These are phyloP conservation scores for Ctenosaura bakeri DNA, from an alignment of 2,797 vertebrate species.

Conservation along the genomic window DNA sequence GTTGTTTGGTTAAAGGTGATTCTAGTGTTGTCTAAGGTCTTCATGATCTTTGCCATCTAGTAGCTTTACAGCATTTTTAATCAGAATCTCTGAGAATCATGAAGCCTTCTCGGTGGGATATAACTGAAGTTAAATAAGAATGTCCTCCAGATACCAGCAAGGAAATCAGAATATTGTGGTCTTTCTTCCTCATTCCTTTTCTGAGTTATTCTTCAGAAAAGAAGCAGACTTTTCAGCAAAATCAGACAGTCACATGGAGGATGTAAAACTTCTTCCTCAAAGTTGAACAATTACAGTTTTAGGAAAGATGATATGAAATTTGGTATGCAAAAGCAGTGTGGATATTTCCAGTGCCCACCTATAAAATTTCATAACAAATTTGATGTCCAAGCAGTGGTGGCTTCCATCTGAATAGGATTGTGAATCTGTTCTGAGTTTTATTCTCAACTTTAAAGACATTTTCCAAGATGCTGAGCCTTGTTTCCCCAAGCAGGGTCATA, in stretches of 20 bases:
- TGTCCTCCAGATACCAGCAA: constrained; percentile 62
- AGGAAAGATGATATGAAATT: background rate
- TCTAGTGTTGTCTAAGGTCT: background rate
- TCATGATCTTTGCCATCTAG: background rate
- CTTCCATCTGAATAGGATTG: too few species aligned
- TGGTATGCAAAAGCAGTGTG: background rate
- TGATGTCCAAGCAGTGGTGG: too few species aligned
- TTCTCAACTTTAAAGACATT: too few species aligned
- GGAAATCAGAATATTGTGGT: constrained; percentile 14
- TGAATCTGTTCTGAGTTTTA: too few species aligned
- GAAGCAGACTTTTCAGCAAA: background rate
- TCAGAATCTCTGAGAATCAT: background rate
- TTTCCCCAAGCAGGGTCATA: too few species aligned
- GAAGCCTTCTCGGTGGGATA: constrained; percentile 5
- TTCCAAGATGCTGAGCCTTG: too few species aligned
- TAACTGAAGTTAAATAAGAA: constrained; percentile 41
- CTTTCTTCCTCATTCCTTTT: background rate
- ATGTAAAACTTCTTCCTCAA: background rate
- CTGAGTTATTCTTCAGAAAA: background rate
- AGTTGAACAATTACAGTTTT: background rate
- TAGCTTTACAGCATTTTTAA: background rate
- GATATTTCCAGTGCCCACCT: background rate
- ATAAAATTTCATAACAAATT: background rate
- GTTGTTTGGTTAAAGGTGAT: background rate
- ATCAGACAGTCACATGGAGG: background rate